These are phyloP conservation scores for Drosophila borborema DNA, from an alignment of 2,888 invertebrate species.

Conservation along the genomic window DNA sequence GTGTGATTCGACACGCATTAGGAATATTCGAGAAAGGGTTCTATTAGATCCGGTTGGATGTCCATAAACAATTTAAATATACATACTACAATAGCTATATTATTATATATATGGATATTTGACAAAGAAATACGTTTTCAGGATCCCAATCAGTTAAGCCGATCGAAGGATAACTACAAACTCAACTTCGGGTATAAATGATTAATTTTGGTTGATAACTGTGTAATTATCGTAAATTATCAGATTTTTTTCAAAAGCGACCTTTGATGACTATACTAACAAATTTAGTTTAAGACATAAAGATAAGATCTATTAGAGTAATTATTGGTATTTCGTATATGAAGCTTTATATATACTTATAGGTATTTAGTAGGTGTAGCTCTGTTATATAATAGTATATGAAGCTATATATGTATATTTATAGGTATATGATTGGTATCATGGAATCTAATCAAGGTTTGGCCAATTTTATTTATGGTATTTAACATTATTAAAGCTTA, in stretches of 20 bases:
- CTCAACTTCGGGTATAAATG: neutral
- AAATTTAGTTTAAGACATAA: neutral
- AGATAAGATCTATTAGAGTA: neutral
- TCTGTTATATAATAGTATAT: neutral
- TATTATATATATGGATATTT: neutral
- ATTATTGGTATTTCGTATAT: neutral
- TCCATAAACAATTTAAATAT: neutral
- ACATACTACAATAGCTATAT: too few species aligned
- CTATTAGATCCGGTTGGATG: slow-evolving; percentile 16
- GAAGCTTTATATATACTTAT: too few species aligned
- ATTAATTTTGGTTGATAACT: too few species aligned
- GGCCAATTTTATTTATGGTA: neutral
- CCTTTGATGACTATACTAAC: neutral
- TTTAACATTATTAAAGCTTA: neutral
- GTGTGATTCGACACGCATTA: slow-evolving; percentile 29
- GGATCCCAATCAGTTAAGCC: neutral
- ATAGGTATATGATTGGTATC: too few species aligned
- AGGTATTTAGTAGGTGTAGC: neutral
- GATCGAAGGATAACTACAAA: neutral
- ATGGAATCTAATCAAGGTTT: neutral
- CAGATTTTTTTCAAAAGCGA: too few species aligned
- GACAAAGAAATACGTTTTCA: neutral
- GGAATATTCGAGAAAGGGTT: slow-evolving; percentile 10
- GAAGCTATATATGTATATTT: too few species aligned
- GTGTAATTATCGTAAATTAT: neutral